These are phyloP conservation scores for Peribatodes rhomboidaria DNA, from an alignment of 2,888 invertebrate species.

Conservation along the genomic window DNA sequence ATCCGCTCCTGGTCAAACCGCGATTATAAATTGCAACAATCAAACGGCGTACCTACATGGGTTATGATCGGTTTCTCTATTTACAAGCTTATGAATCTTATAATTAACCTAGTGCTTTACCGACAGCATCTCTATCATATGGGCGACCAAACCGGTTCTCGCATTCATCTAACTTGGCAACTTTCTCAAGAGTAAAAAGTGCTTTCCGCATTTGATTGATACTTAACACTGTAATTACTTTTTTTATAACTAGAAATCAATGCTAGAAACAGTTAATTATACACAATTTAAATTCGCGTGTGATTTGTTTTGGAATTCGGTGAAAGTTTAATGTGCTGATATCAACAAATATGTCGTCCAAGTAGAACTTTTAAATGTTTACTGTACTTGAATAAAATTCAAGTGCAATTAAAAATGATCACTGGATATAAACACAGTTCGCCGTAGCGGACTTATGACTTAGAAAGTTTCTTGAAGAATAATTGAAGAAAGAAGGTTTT, in stretches of 20 bases:
- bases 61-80: slow-evolving; percentile 46
- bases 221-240: slow-evolving; percentile 19
- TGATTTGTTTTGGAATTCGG: slow-evolving; percentile 6
- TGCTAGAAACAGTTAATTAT: slow-evolving; percentile 7
- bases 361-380: slow-evolving; percentile 3
- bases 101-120: slow-evolving; percentile 65
- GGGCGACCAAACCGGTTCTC: slow-evolving; percentile 68
- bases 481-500: too few species aligned
- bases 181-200: slow-evolving; percentile 70
- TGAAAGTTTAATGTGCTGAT: slow-evolving; percentile 3
- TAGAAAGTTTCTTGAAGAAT: background rate
- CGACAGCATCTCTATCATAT: slow-evolving; percentile 66
- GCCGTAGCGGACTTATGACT: background rate
- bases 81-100: slow-evolving; percentile 39
- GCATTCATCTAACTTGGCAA: slow-evolving; percentile 65
- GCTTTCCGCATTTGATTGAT: slow-evolving; percentile 53
- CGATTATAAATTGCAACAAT: background rate
- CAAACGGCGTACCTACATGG: too few species aligned
- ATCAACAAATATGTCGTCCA: slow-evolving; percentile 15
- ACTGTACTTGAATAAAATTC: slow-evolving; percentile 17
- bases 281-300: slow-evolving; percentile 1
- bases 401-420: slow-evolving; percentile 1
- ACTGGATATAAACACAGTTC: background rate
- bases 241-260: slow-evolving; percentile 13
- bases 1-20: background rate